Conservation (phyloP, 2,888 invertebrate species). For the Prenolepis imparis region DNA sequence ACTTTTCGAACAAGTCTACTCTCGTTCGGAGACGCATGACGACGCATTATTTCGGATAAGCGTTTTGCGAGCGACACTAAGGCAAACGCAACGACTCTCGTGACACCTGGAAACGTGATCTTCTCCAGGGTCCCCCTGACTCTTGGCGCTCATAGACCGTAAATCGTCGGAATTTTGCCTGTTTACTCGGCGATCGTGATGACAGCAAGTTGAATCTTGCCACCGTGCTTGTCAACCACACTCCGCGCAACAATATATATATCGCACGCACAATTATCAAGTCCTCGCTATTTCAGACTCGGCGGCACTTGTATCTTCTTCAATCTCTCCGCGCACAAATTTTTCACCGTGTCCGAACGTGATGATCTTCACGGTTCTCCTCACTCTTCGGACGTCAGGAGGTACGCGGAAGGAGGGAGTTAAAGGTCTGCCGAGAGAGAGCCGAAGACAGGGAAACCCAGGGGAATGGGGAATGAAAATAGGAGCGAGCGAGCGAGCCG, state of each 20-base stretch:
- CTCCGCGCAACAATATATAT: background rate
- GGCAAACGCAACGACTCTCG: slow-evolving; percentile 28
- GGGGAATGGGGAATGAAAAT: slow-evolving; percentile 7
- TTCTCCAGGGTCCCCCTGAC: slow-evolving; percentile 86
- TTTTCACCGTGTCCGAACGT: slow-evolving; percentile 6
- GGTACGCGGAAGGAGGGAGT: background rate
- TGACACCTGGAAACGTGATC: slow-evolving; percentile 84
- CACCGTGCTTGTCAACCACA: slow-evolving; percentile 26
- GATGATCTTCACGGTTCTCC: background rate
- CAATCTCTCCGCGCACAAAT: background rate
- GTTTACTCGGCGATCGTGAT: slow-evolving; percentile 57
- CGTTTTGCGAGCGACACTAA: slow-evolving; percentile 1
- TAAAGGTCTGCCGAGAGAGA: background rate
- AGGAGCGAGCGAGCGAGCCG: background rate
- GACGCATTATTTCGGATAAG: background rate
- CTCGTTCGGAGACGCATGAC: background rate
- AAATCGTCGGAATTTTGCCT: slow-evolving; percentile 80
- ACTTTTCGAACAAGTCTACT: background rate
- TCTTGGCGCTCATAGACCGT: slow-evolving; percentile 85
- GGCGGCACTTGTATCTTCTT: background rate
- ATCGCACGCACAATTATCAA: background rate
- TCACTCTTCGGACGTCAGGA: slow-evolving; percentile 31
- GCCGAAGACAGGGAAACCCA: slow-evolving; percentile 28
- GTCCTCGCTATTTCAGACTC: background rate
- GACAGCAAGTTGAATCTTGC: slow-evolving; percentile 59